These are phyloP conservation scores for Alfaro cultratus DNA, from an alignment of 2,797 vertebrate genomes.

Conservation along the genomic window DNA sequence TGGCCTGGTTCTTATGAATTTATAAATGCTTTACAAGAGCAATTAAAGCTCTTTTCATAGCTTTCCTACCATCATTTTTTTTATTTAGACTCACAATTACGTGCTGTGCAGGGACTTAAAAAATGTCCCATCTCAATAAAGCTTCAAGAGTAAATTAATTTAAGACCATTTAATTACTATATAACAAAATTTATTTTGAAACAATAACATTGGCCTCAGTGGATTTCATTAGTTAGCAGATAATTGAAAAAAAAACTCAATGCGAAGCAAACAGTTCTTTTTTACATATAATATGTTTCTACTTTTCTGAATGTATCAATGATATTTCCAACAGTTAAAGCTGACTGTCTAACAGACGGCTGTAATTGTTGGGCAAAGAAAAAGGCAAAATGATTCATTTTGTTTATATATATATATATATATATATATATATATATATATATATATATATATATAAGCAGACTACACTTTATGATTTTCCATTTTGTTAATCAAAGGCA, in stretches of 20 bases:
- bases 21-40: neutral
- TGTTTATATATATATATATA: no score
- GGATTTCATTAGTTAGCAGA: neutral
- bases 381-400: no score
- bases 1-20: neutral
- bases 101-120: neutral
- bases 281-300: no score
- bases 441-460: no score
- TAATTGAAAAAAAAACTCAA: neutral
- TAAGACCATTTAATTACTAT: neutral
- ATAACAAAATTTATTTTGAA: neutral
- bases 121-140: neutral
- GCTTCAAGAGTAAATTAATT: neutral
- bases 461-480: no score
- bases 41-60: neutral
- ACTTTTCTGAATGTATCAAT: no score
- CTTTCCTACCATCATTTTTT: neutral
- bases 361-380: no score
- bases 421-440: no score
- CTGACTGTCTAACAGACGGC: no score
- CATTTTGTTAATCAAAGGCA: no score
- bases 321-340: no score
- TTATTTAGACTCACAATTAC: neutral
- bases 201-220: neutral
- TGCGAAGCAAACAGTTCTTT: neutral